Evolutionary conservation across 2,888 invertebrate species (phyloP).

Genomic region (Cantharis flavilabris): DNA sequence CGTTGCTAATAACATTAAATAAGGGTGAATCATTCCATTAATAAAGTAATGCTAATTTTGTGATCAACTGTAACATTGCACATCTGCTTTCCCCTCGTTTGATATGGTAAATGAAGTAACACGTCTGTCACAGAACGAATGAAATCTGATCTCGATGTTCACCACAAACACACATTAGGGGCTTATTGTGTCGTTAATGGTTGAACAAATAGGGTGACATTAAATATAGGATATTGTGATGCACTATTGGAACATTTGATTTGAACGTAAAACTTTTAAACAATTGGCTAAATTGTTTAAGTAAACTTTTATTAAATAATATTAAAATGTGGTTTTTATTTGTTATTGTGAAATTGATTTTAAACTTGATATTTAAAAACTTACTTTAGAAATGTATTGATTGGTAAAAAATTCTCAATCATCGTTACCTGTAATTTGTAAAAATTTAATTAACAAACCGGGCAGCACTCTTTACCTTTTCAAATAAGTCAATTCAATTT

Average conservation of each 20-base stretch:
- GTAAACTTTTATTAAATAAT: not conserved
- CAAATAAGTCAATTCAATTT: not conserved
- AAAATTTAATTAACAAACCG: not conserved
- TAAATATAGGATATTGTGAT: slow-evolving; percentile 2
- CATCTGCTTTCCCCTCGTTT: slow-evolving; percentile 29
- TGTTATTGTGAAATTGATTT: not conserved
- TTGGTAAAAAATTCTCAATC: not conserved
- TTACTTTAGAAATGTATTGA: not conserved
- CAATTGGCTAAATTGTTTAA: not conserved
- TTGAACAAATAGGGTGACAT: slow-evolving; percentile 40
- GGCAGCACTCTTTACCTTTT: not conserved
- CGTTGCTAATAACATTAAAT: slow-evolving; percentile 4
- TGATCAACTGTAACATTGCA: slow-evolving; percentile 24
- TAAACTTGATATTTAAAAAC: not conserved
- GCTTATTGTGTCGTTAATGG: slow-evolving; percentile 42
- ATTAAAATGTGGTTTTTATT: not conserved
- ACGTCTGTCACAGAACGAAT: slow-evolving; percentile 30
- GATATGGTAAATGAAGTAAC: slow-evolving; percentile 27
- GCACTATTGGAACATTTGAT: not conserved
- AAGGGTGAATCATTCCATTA: slow-evolving; percentile 32
- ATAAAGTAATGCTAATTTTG: slow-evolving; percentile 35
- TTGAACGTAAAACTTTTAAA: not conserved
- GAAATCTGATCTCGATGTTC: slow-evolving; percentile 37
- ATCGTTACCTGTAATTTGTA: not conserved
- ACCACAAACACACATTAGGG: slow-evolving; percentile 40